phyloP scores from a whole-genome alignment of 2,888 invertebrate species.

The Prosapia bicincta region DNA sequence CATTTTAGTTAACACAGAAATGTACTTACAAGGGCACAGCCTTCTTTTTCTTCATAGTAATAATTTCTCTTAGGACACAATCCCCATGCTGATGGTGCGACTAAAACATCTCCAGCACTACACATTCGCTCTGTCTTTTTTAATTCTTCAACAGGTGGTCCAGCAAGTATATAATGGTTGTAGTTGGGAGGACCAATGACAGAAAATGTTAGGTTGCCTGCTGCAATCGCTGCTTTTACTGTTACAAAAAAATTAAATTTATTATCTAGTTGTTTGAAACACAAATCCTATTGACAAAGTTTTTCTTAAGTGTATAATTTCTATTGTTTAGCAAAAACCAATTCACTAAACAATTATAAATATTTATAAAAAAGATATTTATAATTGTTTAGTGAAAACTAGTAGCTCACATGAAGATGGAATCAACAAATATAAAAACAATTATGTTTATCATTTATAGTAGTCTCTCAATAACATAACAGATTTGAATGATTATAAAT shows the following conservation, averaged over 20 bases:
- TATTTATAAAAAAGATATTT: too few species aligned
- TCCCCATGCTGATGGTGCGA: constrained; percentile 55
- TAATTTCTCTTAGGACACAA: constrained; percentile 50
- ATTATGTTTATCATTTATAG: too few species aligned
- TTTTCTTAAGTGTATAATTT: background rate
- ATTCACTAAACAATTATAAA: too few species aligned
- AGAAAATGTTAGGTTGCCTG: constrained; percentile 55
- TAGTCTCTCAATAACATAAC: too few species aligned
- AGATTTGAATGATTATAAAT: too few species aligned
- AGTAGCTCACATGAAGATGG: too few species aligned
- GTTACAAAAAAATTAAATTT: background rate
- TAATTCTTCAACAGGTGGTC: constrained; percentile 54
- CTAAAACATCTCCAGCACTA: constrained; percentile 53
- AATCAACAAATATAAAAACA: too few species aligned
- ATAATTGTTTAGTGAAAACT: too few species aligned
- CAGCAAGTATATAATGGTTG: constrained; percentile 54
- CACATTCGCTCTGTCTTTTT: constrained; percentile 53
- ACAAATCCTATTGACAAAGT: background rate
- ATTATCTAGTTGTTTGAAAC: background rate
- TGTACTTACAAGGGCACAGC: background rate
- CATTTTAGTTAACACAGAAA: too few species aligned
- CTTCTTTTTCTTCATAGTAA: constrained; percentile 38
- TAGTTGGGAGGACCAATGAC: constrained; percentile 53
- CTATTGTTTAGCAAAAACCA: too few species aligned
- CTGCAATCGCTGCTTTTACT: constrained; percentile 57